Conservation (phyloP, 2,797 vertebrate species). For the Oophaga sylvatica region DNA sequence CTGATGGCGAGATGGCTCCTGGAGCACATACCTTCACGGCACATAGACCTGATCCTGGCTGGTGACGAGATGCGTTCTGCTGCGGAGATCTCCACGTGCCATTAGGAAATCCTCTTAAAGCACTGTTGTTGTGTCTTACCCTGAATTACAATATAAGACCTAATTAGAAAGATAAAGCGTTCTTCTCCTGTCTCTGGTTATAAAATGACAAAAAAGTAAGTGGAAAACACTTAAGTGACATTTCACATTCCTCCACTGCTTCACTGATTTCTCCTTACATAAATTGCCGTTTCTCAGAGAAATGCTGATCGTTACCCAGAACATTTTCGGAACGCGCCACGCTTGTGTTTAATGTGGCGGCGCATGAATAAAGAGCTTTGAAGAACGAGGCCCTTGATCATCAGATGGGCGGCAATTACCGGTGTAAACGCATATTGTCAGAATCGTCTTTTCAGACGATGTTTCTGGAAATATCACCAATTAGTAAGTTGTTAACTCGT, state of each 20-base stretch:
- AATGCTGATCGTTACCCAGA: neutral
- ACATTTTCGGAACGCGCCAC: neutral
- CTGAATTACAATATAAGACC: neutral
- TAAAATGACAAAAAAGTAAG: neutral
- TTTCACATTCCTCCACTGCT: conserved; percentile 1
- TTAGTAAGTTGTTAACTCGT: neutral
- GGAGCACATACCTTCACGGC: too few species aligned
- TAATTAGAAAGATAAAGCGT: neutral
- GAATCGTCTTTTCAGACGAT: neutral
- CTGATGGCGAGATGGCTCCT: too few species aligned
- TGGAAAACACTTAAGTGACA: conserved; percentile 14
- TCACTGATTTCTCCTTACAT: neutral
- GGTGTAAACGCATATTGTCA: neutral
- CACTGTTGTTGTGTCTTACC: conserved; percentile 14
- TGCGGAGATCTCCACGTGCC: neutral
- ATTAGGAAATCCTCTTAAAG: conserved; percentile 21
- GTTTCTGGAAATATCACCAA: neutral
- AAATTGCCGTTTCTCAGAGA: conserved; percentile 15
- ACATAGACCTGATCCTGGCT: too few species aligned
- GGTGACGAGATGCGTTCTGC: neutral
- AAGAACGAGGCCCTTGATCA: neutral
- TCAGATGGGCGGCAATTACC: neutral
- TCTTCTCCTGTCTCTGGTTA: neutral
- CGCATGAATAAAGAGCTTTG: neutral
- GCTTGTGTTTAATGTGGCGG: neutral